Base-by-base conservation (phyloP, 2,797 vertebrate genomes). In the Dendrocincla tyrannina region DNA sequence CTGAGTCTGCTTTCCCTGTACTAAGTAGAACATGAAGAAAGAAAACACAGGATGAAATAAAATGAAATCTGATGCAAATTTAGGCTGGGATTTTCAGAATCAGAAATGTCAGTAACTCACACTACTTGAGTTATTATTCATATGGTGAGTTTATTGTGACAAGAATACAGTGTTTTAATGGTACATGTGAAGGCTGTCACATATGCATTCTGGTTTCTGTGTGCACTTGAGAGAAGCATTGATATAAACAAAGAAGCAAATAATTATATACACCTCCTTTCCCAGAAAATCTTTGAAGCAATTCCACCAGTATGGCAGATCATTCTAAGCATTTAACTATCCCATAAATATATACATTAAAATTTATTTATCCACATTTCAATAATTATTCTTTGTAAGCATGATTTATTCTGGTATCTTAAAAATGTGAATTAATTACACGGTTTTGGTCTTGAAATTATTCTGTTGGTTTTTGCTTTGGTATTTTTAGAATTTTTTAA, bases 191-290 rank as follows among this genome's bases (percentile, higher is more conserved):
- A 92, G 55, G 64, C 64, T 82, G 74, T 79, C 90, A 92, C 64
- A 62, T 91, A 82, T 18, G 52, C 72, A 75, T 35, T 69, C 85
- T 68, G 37, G 8, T 84, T 94, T 95, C 79, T 14, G 3, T 90
- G 78, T 77, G 85, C 47, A 80, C 50, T 93, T 79, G 18, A 91
- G 55, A 91, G 64, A 97, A 97, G 95, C 81, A 5, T 33, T 95
- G 89, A 87, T 93, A 95, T 94, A 95, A 96, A 96, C 94, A 94
- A 62, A 88, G 70, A 69, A 69, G 88, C 80, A 95, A 96, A 95
- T 86, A 96, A 96, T 86, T 97, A 97, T 97, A 89, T 97, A 97
- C 97, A 97, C 69, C 96, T 93, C 68, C 62, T 95, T 91, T 87
- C 85, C 79, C 79, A 88, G 79, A 89, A 96, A 94, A 94, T 50